Evolutionary conservation across 92 coral and sea anemone species (phyloP), one percentile per base, ranked within the genome.

Genomic region (Heliopora coerulea): DNA sequence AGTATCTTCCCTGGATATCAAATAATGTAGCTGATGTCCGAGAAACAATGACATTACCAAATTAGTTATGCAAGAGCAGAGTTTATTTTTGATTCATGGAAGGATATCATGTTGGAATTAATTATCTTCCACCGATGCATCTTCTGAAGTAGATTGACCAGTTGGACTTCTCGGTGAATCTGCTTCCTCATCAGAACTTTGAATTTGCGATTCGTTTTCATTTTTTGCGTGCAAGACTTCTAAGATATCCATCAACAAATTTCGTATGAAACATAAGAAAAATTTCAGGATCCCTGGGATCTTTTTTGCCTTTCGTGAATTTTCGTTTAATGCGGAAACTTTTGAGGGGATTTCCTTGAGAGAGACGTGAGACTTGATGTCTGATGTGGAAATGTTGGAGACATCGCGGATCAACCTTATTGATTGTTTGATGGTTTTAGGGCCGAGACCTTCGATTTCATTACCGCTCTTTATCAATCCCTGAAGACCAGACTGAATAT

Each of bases 211-310:
- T 28, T 20, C 37, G 61, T n/a, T 15, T 8, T 10, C 73, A 1
- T 24, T 17, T 28, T 69, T 32, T 11, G 76, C 25, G 60, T 69
- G 61, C 17, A 69, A 19, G 23, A 52, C 61, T 0, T 69, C 39
- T 17, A 27, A 33, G 4, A 69, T 69, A 69, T 69, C 76, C 76
- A 69, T 27, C 48, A 69, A 15, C 39, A 69, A 50, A 69, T 69
- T 49, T 69, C 61, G 31, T 56, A 69, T 52, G 18, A 69, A 69
- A 54, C 14, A 18, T 20, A 69, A 20, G 18, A 69, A 69, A 56
- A 69, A 69, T 34, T 50, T 69, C 62, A 69, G 21, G 62, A 46
- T 46, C 11, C 19, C 76, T 1, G 76, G 76, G 29, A 69, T 69
- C 49, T 69, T 54, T 20, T 48, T 52, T 9, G 62, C 76, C 33